Base-by-base conservation (phyloP, 2,888 invertebrate species). In the Papilio protenor region DNA sequence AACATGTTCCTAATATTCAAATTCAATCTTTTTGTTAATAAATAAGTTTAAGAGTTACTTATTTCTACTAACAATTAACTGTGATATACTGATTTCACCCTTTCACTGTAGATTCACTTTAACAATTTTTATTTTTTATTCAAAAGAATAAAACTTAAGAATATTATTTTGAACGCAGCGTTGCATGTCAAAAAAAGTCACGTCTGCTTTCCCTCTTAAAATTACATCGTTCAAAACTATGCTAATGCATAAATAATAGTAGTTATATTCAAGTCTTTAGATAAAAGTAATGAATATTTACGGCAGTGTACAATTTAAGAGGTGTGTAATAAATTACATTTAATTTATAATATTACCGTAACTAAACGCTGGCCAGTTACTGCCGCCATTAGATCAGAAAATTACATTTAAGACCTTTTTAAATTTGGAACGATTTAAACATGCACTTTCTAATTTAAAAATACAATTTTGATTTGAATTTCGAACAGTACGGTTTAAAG, bases 171-270 rank as follows among this genome's bases (percentile, higher is more conserved):
- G 64, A 66, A 64, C 55, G 69, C 57, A 70, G 52, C 59, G 69
- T 74, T 70, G 73, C 66, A 66, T 77, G 73, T 27, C 69, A 16
- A 59, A 73, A 40, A 77, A 77, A 77, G 57, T 21, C 64, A 47
- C 23, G 66, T 70, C 75, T 45, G 80, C 82, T 82, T 82, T 81
- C 81, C 73, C 79, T 79, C 72, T 75, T 74, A 71, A 77, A 59
- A 76, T 61, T 57, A 55, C 69, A 77, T 73, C 73, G 52, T 79
- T 80, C 77, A 77, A 81, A 82, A 81, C 80, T 81, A 79, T 82
- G 84, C 74, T 84, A 84, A 84, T 83, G 83, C 73, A 80, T 79
- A 83, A 82, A 84, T 84, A 83, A 84, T 84, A 80, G 79, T 77
- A n/a, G n/a, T n/a, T n/a, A 73, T 70, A 75, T 77, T 77, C 79